phyloP scores from a whole-genome alignment of 2,113 vertebrate genomes.

The Cygnus buccinator region DNA sequence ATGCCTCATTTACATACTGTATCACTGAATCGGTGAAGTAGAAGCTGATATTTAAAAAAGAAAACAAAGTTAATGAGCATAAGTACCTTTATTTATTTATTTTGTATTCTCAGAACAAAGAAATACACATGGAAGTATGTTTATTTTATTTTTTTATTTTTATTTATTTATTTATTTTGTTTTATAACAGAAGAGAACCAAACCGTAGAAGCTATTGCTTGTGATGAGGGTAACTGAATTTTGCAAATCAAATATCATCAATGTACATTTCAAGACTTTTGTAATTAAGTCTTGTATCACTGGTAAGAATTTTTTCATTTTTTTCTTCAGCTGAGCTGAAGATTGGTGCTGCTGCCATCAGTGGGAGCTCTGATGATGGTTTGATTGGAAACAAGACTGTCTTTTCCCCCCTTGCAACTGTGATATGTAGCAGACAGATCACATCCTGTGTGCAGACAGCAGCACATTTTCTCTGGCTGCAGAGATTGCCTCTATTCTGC shows the following conservation, averaged over 20 bases:
- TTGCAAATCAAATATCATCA: background rate
- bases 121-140: background rate
- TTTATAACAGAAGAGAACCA: background rate
- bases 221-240: background rate
- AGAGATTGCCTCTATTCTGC: background rate
- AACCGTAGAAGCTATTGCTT: background rate
- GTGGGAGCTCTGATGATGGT: background rate
- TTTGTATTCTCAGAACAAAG: background rate
- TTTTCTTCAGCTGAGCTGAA: background rate
- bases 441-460: background rate
- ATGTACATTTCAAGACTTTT: background rate
- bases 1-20: background rate
- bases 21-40: background rate
- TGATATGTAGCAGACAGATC: background rate
- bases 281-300: background rate
- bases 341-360: background rate
- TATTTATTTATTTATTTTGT: background rate
- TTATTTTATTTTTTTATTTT: background rate
- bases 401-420: background rate
- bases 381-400: background rate
- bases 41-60: background rate
- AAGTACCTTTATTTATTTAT: background rate
- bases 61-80: background rate
- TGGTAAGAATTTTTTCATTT: background rate
- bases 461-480: background rate